Evolutionary conservation across 2,113 vertebrate genomes (phyloP).

Genomic region (Sisor rabdophorus): DNA sequence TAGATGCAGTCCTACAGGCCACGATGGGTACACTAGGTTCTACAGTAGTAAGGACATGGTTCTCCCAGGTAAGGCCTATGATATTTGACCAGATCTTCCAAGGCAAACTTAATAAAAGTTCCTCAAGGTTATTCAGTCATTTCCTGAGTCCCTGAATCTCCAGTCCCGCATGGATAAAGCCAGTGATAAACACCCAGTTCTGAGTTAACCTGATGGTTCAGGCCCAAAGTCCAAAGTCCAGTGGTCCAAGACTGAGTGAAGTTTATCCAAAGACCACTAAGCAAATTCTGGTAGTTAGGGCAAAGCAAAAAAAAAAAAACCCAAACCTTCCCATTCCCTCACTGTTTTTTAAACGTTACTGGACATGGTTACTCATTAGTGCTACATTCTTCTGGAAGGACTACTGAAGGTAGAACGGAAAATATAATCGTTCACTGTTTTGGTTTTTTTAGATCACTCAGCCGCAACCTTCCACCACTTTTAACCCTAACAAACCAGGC

Average conservation of each 20-base stretch:
- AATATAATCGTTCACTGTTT: background rate
- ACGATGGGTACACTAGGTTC: background rate
- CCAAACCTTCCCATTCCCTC: background rate
- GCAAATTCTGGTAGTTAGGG: background rate
- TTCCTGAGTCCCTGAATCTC: too few relatives aligned
- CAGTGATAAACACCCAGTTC: background rate
- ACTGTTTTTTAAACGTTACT: background rate
- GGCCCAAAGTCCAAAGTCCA: background rate
- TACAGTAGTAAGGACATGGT: too few relatives aligned
- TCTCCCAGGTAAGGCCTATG: background rate
- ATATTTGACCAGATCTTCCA: too few relatives aligned
- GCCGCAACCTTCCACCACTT: background rate
- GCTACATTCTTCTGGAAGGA: background rate
- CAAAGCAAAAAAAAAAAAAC: background rate
- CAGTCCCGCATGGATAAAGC: background rate
- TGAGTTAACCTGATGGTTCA: background rate
- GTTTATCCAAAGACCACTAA: background rate
- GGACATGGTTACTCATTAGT: background rate
- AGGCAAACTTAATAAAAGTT: too few relatives aligned
- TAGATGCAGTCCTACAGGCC: background rate
- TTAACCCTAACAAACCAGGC: background rate
- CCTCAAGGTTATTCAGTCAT: too few relatives aligned
- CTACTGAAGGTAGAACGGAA: background rate
- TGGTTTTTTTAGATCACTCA: slow-evolving; percentile 1
- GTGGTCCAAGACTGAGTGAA: background rate